These are phyloP conservation scores for Bradypodion pumilum DNA, from an alignment of 2,797 vertebrate genomes.

Conservation along the genomic window DNA sequence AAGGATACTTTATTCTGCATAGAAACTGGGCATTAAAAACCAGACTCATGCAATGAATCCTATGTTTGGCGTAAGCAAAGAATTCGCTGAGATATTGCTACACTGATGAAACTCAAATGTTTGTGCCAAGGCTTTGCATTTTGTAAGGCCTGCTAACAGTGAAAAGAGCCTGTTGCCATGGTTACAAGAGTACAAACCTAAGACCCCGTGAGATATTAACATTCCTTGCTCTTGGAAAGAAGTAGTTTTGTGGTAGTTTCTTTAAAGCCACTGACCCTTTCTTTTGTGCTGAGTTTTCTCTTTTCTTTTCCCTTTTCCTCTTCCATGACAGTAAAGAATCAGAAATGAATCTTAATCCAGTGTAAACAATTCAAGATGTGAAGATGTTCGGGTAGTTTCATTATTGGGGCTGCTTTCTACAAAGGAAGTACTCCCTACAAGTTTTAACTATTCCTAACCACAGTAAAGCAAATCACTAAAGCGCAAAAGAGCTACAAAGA, in stretches of 20 bases:
- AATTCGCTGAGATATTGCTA: slow-evolving; percentile 68
- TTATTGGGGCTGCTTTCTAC: slow-evolving; percentile 67
- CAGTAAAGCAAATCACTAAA: slow-evolving; percentile 65
- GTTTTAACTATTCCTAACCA: slow-evolving; percentile 63
- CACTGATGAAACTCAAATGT: slow-evolving; percentile 70
- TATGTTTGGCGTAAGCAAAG: slow-evolving; percentile 63
- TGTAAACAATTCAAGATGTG: slow-evolving; percentile 70
- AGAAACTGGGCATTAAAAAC: slow-evolving; percentile 48
- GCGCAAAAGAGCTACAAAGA: slow-evolving; percentile 58
- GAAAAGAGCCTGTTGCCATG: slow-evolving; percentile 71
- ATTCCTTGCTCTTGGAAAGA: slow-evolving; percentile 74
- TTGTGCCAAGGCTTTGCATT: slow-evolving; percentile 70
- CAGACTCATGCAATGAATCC: slow-evolving; percentile 61
- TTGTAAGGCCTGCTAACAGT: slow-evolving; percentile 69
- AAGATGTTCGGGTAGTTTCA: slow-evolving; percentile 70
- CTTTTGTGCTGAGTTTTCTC: slow-evolving; percentile 51
- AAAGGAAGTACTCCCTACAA: slow-evolving; percentile 66
- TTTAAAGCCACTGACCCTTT: slow-evolving; percentile 69
- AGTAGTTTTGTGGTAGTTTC: slow-evolving; percentile 66
- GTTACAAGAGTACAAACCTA: slow-evolving; percentile 71
- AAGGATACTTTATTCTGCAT: slow-evolving; percentile 19
- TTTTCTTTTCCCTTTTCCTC: slow-evolving; percentile 55
- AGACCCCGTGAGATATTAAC: slow-evolving; percentile 69
- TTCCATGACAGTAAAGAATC: slow-evolving; percentile 63
- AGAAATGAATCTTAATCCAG: slow-evolving; percentile 71